Evolutionary conservation across 64 coral and sea anemone species (phyloP).

Genomic region (Montipora foliosa): DNA sequence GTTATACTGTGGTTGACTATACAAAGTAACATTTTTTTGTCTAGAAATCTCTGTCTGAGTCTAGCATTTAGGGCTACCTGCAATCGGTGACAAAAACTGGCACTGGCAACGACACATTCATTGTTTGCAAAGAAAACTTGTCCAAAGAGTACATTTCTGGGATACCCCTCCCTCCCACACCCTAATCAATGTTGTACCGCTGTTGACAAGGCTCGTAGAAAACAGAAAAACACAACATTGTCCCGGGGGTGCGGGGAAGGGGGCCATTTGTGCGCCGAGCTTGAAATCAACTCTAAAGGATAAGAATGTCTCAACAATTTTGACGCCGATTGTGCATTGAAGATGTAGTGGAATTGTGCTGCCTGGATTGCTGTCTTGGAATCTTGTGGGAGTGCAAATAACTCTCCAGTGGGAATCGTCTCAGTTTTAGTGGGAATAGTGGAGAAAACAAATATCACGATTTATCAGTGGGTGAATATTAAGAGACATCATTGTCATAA

Average conservation of each 20-base stretch:
- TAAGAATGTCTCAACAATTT: no score
- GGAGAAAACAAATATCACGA: background rate
- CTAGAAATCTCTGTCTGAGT: background rate
- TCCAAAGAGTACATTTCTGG: no score
- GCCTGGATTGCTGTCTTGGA: slow-evolving; percentile 2
- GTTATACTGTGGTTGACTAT: background rate
- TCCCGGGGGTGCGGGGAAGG: no score
- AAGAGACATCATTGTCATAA: background rate
- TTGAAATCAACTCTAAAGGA: no score
- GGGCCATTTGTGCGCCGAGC: no score
- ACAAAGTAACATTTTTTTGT: slow-evolving; percentile 17
- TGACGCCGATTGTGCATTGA: background rate
- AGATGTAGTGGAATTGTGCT: background rate
- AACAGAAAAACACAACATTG: no score
- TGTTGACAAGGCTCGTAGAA: no score
- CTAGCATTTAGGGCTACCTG: background rate
- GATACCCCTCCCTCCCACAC: no score
- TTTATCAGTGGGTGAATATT: background rate
- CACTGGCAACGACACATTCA: no score
- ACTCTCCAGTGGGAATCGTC: background rate
- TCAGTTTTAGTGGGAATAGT: background rate
- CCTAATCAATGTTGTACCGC: no score
- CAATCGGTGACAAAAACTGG: no score
- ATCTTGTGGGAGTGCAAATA: background rate
- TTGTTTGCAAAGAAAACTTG: no score